Evolutionary conservation across 2,888 invertebrate species (phyloP).

Genomic region (Tillus elongatus): DNA sequence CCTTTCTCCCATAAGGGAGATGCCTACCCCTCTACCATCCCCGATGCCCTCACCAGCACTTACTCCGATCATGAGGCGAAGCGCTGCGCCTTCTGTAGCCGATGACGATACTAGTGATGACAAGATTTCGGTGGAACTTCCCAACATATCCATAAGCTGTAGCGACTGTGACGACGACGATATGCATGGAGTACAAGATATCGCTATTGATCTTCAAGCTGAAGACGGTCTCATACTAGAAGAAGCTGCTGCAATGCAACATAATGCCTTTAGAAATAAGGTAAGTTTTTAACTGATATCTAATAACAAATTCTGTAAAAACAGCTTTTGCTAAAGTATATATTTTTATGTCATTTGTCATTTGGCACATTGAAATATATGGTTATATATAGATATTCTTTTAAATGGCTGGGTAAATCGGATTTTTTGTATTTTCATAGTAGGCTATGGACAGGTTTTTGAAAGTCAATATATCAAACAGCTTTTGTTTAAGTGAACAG

Average conservation of each 20-base stretch:
- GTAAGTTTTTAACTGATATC: constrained; percentile 15
- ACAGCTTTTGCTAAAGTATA: too few species aligned
- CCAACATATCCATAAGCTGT: constrained; percentile 37
- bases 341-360: too few species aligned
- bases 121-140: constrained; percentile 42
- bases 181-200: constrained; percentile 34
- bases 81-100: constrained; percentile 42
- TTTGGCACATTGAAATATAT: too few species aligned
- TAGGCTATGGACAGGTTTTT: too few species aligned
- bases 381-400: too few species aligned
- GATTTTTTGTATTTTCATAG: too few species aligned
- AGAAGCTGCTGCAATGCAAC: constrained; percentile 40
- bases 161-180: constrained; percentile 38
- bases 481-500: too few species aligned
- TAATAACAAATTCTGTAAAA: not conserved
- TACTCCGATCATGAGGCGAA: constrained; percentile 53
- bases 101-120: constrained; percentile 45
- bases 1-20: constrained; percentile 68
- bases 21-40: constrained; percentile 67
- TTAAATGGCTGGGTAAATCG: too few species aligned
- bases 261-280: constrained; percentile 25
- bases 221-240: constrained; percentile 41
- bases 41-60: constrained; percentile 62
- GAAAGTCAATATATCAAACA: too few species aligned
- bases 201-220: constrained; percentile 39